Evolutionary conservation across 2,797 vertebrate species (phyloP), one percentile per base, ranked within the genome.

Genomic region (Acanthurus leucopareius): DNA sequence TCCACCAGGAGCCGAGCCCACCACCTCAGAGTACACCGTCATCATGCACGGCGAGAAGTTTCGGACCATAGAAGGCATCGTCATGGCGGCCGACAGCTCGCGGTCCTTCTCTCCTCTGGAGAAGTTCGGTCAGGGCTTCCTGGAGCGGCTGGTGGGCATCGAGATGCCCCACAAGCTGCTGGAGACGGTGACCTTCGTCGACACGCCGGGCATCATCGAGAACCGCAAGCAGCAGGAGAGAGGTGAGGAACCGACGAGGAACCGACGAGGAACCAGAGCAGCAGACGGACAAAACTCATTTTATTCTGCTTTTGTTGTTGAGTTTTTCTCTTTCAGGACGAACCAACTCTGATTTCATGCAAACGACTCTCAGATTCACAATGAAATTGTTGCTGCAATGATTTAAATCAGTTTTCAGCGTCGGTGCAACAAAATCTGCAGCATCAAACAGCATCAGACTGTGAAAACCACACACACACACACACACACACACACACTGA

Each of bases 151-250:
- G 86, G 96, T 99, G 47, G 98, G 98, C 32, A 96, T 98, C 0
- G 98, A 99, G 91, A 97, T 99, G 93, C 97, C 98, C 35, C 98
- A 99, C 92, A 97, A 97, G 82, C 96, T 99, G 69, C 93, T 99
- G 89, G 98, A 99, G 91, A 91, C 97, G 80, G 97, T 99, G 70
- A 97, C 97, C 64, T 96, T 99, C 0, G 97, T 99, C 42, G 97
- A 99, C 88, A 99, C 98, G 0, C 98, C 98, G 0, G 98, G 98
- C 85, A 97, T 99, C 89, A 99, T 99, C 0, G 98, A 99, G 88
- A 99, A 99, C 91, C 97, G 98, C 92, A 99, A 99, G 83, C 98
- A 99, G 89, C 98, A 99, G 84, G 98, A 99, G 88, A 96, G 98
- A 97, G 98, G 98, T 99, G 80, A 69, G 1, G n/a, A 4, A 17